A percentile compares a stretch with the other conserved stretches of the same genome.
Conservation (phyloP, 1,140 invertebrate species). For the Habropoda laboriosa region DNA sequence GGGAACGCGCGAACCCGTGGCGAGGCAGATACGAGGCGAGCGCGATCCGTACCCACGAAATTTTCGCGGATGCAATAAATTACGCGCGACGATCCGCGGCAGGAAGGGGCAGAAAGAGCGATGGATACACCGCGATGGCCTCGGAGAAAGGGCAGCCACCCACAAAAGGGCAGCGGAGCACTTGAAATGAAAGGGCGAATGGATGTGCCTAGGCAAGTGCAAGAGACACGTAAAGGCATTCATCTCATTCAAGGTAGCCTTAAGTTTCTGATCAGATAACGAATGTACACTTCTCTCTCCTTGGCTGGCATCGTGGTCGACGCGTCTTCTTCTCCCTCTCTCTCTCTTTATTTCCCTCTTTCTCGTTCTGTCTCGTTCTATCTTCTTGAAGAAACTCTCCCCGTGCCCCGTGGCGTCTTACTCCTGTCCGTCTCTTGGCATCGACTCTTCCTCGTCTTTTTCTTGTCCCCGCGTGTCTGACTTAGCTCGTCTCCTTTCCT, state of each 20-base stretch:
- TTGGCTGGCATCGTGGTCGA: slow-evolving; percentile 54
- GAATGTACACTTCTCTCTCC: slow-evolving; percentile 77
- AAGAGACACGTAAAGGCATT: slow-evolving; percentile 80
- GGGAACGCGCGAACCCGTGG: slow-evolving; percentile 20
- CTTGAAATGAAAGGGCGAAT: slow-evolving; percentile 79
- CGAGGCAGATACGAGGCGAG: not conserved
- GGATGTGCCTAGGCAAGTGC: slow-evolving; percentile 79
- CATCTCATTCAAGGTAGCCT: slow-evolving; percentile 80
- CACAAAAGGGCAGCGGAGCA: slow-evolving; percentile 74
- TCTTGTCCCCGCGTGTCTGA: slow-evolving; percentile 9
- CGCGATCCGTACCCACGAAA: slow-evolving; percentile 64
- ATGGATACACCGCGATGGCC: slow-evolving; percentile 62
- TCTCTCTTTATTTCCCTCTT: slow-evolving; percentile 22
- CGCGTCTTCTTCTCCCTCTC: slow-evolving; percentile 28
- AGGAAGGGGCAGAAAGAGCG: slow-evolving; percentile 60
- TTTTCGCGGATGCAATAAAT: slow-evolving; percentile 76
- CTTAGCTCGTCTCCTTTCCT: not conserved
- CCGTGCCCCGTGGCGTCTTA: slow-evolving; percentile 34
- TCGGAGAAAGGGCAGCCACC: slow-evolving; percentile 74
- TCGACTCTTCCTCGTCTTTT: slow-evolving; percentile 40
- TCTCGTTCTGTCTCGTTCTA: slow-evolving; percentile 22
- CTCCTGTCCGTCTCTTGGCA: slow-evolving; percentile 37
- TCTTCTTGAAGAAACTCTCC: slow-evolving; percentile 26
- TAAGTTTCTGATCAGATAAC: slow-evolving; percentile 80
- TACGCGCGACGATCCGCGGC: slow-evolving; percentile 44